Evolutionary conservation across 2,888 invertebrate genomes (phyloP).

Genomic region (Nephrotoma appendiculata): DNA sequence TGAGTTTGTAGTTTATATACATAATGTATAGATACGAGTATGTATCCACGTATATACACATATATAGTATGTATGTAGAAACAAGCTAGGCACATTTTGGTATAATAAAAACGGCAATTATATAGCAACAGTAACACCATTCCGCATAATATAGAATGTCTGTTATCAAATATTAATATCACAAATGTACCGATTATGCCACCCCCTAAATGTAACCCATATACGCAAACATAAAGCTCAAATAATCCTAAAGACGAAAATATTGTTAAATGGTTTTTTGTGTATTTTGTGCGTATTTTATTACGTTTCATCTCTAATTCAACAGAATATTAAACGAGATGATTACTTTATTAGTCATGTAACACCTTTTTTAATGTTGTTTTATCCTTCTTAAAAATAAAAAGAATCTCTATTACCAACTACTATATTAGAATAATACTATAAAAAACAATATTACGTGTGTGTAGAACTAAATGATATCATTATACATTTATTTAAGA

Average conservation of each 20-base stretch:
- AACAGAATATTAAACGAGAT: background rate
- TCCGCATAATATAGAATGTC: background rate
- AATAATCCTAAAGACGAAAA: background rate
- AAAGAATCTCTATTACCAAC: background rate
- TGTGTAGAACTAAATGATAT: background rate
- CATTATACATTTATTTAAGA: background rate
- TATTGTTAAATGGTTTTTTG: background rate
- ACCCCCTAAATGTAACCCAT: background rate
- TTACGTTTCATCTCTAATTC: background rate
- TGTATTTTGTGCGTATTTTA: background rate
- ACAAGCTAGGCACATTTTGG: background rate
- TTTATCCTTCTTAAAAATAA: background rate
- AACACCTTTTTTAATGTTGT: slow-evolving; percentile 1
- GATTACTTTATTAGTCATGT: slow-evolving; percentile 3
- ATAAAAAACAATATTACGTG: background rate
- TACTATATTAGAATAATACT: background rate
- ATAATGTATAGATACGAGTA: background rate
- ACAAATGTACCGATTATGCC: background rate
- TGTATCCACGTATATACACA: background rate
- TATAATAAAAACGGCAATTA: background rate
- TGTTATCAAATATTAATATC: background rate
- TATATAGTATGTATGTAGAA: background rate
- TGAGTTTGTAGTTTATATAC: background rate
- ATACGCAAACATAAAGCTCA: background rate
- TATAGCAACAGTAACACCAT: background rate